phyloP scores from a whole-genome alignment of 2,797 vertebrate species.

The Toxotes lorentzi region DNA sequence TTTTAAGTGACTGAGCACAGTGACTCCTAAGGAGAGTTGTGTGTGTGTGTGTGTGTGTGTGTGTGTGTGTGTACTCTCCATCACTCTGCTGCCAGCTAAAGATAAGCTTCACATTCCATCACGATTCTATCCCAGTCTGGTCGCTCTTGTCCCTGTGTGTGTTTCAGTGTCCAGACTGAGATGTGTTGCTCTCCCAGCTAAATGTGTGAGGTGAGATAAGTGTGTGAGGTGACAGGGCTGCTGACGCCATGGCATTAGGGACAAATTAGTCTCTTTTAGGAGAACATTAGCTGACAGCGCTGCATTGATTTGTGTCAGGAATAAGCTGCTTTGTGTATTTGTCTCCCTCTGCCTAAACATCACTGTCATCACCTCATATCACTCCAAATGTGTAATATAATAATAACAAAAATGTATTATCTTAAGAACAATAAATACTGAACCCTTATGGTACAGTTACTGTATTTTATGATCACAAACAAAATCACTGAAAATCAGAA shows the following conservation, averaged over 20 bases:
- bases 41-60: slow-evolving; percentile 13
- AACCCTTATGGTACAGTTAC: background rate
- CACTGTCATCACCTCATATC: slow-evolving; percentile 16
- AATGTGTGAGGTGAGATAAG: slow-evolving; percentile 55
- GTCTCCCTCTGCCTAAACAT: slow-evolving; percentile 17
- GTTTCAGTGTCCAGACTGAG: slow-evolving; percentile 32
- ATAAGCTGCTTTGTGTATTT: slow-evolving; percentile 45
- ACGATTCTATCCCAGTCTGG: slow-evolving; percentile 68
- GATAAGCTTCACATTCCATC: slow-evolving; percentile 77
- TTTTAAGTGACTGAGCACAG: slow-evolving; percentile 22
- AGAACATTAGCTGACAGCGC: slow-evolving; percentile 14
- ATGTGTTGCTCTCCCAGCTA: slow-evolving; percentile 26
- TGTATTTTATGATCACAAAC: background rate
- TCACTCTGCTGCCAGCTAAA: slow-evolving; percentile 56
- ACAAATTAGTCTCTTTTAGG: slow-evolving; percentile 33
- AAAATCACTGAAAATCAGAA: background rate
- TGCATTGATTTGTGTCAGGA: slow-evolving; percentile 66
- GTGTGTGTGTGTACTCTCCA: slow-evolving; percentile 9
- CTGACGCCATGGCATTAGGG: slow-evolving; percentile 24
- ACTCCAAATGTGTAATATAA: background rate
- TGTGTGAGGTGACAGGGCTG: slow-evolving; percentile 37
- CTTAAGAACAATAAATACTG: slow-evolving; percentile 4
- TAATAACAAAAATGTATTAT: background rate
- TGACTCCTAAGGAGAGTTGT: slow-evolving; percentile 13
- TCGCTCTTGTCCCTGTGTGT: slow-evolving; percentile 27